A percentile compares a stretch with the other conserved stretches of the same genome.
phyloP scores from a whole-genome alignment of 1,140 invertebrate species.

The Nasonia longicornis region DNA sequence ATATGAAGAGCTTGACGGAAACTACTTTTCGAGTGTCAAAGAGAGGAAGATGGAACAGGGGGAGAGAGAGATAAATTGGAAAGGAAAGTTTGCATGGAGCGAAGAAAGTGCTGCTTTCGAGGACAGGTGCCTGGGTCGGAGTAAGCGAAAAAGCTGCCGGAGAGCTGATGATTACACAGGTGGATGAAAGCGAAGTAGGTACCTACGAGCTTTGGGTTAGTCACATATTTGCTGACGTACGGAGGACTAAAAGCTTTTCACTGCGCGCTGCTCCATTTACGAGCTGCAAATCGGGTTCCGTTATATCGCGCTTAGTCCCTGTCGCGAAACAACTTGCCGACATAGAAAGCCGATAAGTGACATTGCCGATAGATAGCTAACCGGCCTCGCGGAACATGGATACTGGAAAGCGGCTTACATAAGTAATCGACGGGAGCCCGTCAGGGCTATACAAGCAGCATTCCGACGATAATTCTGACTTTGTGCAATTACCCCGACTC shows the following conservation, averaged over 20 bases:
- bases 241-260: conserved; percentile 63
- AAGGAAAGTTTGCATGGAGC: conserved; percentile 43
- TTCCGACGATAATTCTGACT: no score
- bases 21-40: neutral
- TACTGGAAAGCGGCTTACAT: neutral
- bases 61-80: conserved; percentile 27
- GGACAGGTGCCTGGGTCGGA: conserved; percentile 10
- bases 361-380: conserved; percentile 7
- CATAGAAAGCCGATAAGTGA: conserved; percentile 32
- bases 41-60: neutral
- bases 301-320: conserved; percentile 42
- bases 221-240: conserved; percentile 59
- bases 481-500: no score
- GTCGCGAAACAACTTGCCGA: conserved; percentile 50
- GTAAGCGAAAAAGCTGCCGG: conserved; percentile 41
- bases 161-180: conserved; percentile 53
- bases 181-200: conserved; percentile 52
- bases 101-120: conserved; percentile 9
- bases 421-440: neutral
- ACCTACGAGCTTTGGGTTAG: conserved; percentile 43
- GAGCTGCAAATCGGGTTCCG: conserved; percentile 56
- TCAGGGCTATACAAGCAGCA: neutral
- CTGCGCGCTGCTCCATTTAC: conserved; percentile 55
- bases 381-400: neutral
- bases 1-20: neutral